These are phyloP conservation scores for Hirundichthys speculiger DNA, from an alignment of 2,113 vertebrate genomes.

Conservation along the genomic window DNA sequence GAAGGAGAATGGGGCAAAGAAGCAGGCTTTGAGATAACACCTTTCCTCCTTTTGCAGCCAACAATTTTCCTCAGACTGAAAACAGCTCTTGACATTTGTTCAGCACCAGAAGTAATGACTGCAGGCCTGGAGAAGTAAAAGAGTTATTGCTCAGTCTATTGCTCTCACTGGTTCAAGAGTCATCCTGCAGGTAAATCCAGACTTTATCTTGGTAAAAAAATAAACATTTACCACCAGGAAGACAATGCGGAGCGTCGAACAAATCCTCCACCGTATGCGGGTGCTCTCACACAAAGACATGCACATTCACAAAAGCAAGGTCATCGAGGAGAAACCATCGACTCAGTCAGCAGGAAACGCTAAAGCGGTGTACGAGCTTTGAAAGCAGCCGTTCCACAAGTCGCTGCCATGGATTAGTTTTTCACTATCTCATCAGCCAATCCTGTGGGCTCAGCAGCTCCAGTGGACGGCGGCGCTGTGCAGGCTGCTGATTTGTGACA, in stretches of 20 bases:
- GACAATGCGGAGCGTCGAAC: slow-evolving; percentile 17
- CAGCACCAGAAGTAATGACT: slow-evolving; percentile 41
- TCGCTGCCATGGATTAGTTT: slow-evolving; percentile 45
- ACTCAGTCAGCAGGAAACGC: slow-evolving; percentile 47
- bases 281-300: neutral
- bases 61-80: slow-evolving; percentile 37
- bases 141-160: slow-evolving; percentile 12
- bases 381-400: slow-evolving; percentile 41
- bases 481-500: slow-evolving; percentile 51
- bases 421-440: slow-evolving; percentile 59
- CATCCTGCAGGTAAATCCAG: slow-evolving; percentile 17
- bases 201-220: slow-evolving; percentile 20
- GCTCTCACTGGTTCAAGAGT: too few relatives aligned
- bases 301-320: slow-evolving; percentile 10
- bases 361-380: slow-evolving; percentile 6
- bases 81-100: slow-evolving; percentile 54
- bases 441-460: slow-evolving; percentile 59
- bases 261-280: slow-evolving; percentile 8
- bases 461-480: slow-evolving; percentile 24
- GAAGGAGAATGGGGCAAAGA: slow-evolving; percentile 5
- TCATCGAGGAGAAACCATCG: slow-evolving; percentile 40
- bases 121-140: slow-evolving; percentile 24
- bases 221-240: slow-evolving; percentile 15
- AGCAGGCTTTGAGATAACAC: slow-evolving; percentile 23
- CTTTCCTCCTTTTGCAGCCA: slow-evolving; percentile 13